Base-by-base conservation (phyloP, 35 echinoderm and acorn worm genomes). In the Holothuria glaberrima region DNA sequence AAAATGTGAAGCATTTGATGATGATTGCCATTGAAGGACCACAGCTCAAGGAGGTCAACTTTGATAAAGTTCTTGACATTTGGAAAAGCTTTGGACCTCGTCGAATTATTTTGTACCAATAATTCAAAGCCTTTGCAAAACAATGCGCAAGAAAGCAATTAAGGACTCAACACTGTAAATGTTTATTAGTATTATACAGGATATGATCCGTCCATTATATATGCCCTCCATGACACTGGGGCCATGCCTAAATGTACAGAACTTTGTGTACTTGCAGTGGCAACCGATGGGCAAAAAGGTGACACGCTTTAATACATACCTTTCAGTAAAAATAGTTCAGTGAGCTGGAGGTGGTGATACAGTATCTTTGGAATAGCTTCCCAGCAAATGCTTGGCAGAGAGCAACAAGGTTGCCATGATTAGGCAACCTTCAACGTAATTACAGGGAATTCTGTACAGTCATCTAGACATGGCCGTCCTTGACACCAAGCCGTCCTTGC, bases 61-160 rank as follows among this genome's bases (percentile, higher is more conserved):
- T 75, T 75, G 71, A 75, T 75, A 75, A 75, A 12, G 16, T 75
- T 75, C 71, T 75, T 30, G 71, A 75, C 19, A 75, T 75, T n/a
- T n/a, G n/a, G n/a, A 75, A 36, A 36, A 75, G 32, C 71, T 19
- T 36, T 14, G 71, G 71, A 36, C 71, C 27, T 31, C 71, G 0
- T 14, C 27, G 0, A 75, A 75, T 75, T 33, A 75, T 33, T 33
- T 31, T 38, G 71, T 75, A 75, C 20, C 71, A 36, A 68, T 68
- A 54, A 54, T 54, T 54, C 50, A 54, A 54, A 54, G 50, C 13
- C 50, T 54, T 54, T 54, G 50, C 50, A 54, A 14, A 54, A 54
- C 10, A 46, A 46, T 46, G 44, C 10, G 44, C 44, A 54, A 54
- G 50, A 54, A 54, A 54, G 50, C 50, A 54, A 54, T 54, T 54